Evolutionary conservation across 2,797 vertebrate genomes (phyloP), one percentile per base, ranked within the genome.

Genomic region (Parotocinclus haroldoi): DNA sequence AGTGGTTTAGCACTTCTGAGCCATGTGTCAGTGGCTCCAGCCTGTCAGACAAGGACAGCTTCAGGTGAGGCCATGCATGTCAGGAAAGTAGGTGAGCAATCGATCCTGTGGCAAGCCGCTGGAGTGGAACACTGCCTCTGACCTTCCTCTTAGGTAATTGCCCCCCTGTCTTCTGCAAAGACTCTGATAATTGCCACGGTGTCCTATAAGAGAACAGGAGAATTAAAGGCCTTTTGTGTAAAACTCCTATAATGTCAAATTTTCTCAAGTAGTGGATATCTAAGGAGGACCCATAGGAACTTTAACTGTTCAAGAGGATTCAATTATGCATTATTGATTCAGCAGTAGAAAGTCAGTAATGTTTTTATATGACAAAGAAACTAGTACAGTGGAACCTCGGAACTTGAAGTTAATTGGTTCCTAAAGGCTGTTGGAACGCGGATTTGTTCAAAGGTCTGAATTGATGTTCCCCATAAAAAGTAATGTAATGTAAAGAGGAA

Each of bases 171-270:
- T 72, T 69, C 66, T n/a, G 75, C 77, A 80, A 81, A 68, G 53
- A 67, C 63, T 50, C 7, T 61, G 62, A 44, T 79, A 73, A 67
- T 74, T 80, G 70, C 61, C 18, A 69, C 61, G 27, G 71, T 40
- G 52, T 9, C 27, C 72, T 69, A 55, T 75, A 66, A 59, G 55
- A 58, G 62, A 38, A 38, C 42, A 27, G 45, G 12, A 40, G 42
- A 42, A 64, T 74, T 64, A 50, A 69, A 36, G 40, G 38, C 55
- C 52, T 75, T 72, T 66, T 79, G 68, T 76, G 72, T 79, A 68
- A 75, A 81, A 79, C 61, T 76, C 78, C 76, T 78, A 66, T 73
- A 81, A 77, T 77, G 76, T 79, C 76, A 76, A 61, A 46, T 56
- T 27, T 71, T 50, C 54, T 73, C 49, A 52, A 57, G 56, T 39